phyloP scores from a whole-genome alignment of 2,797 vertebrate species.

The Delichon dasypus region DNA sequence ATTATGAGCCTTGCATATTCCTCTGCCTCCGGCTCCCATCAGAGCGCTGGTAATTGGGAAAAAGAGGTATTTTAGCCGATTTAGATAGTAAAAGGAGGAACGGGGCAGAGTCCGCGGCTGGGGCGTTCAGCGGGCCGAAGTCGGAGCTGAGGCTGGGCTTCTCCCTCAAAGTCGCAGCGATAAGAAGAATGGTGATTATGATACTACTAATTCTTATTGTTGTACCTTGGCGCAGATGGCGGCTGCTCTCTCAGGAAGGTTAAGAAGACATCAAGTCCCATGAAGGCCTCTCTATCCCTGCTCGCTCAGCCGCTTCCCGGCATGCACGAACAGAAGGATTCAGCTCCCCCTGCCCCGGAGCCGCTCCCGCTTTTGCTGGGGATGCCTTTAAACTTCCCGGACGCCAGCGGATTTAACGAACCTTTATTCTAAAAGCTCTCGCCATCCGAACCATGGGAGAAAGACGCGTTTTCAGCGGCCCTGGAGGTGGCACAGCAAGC shows the following conservation, averaged over 20 bases:
- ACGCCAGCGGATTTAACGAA: not conserved
- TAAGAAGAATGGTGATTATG: not conserved
- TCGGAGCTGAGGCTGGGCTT: not conserved
- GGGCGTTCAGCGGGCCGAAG: not conserved
- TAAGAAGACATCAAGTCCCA: not conserved
- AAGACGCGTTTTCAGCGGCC: not conserved
- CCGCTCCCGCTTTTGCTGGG: not conserved
- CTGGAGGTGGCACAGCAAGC: not conserved
- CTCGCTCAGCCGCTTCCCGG: not conserved
- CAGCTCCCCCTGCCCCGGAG: not conserved
- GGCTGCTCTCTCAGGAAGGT: not conserved
- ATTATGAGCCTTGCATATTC: not conserved
- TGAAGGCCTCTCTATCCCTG: not conserved
- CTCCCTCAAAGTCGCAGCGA: not conserved
- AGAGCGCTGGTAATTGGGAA: not conserved
- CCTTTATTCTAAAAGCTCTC: not conserved
- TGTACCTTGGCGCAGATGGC: not conserved
- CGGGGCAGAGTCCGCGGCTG: not conserved
- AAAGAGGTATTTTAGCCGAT: not conserved
- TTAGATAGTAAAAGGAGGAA: not conserved
- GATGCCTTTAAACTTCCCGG: not conserved
- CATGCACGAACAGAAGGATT: not conserved
- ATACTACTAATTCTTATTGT: not conserved
- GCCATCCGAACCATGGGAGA: not conserved
- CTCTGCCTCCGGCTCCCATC: not conserved